phyloP scores from a whole-genome alignment of 2,888 invertebrate genomes.

The Nomada ruficornis region DNA sequence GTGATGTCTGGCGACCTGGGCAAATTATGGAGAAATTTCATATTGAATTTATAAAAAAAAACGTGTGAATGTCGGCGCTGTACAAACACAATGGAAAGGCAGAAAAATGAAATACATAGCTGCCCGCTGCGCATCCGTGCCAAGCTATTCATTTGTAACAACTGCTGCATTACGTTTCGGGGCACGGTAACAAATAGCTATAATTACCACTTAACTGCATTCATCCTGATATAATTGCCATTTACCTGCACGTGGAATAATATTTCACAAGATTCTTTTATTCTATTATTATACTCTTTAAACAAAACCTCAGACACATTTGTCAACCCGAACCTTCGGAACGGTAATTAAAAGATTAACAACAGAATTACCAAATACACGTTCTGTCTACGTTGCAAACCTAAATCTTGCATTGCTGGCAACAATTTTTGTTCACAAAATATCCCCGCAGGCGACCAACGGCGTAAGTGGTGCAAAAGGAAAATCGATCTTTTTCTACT shows the following conservation, averaged over 20 bases:
- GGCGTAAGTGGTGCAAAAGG: no score
- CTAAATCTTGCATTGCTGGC: no score
- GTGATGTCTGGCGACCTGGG: not conserved
- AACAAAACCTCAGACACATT: not conserved
- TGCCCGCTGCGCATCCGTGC: not conserved
- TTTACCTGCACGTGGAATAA: constrained; percentile 3
- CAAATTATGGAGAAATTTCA: not conserved
- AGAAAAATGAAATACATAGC: no score
- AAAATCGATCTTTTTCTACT: no score
- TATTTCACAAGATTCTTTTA: constrained; percentile 1
- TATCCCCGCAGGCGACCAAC: no score
- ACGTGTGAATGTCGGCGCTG: no score
- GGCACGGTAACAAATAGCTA: constrained; percentile 13
- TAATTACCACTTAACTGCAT: constrained; percentile 24
- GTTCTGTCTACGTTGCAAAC: no score
- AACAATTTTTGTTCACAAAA: no score
- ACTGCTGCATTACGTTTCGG: not conserved
- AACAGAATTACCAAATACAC: no score
- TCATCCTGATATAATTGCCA: constrained; percentile 14
- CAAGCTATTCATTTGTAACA: constrained; percentile 12
- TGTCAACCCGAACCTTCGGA: not conserved
- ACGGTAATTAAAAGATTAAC: not conserved
- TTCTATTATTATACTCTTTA: not conserved
- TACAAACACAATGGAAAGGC: no score
- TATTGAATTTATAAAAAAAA: not conserved